Evolutionary conservation across 1,140 invertebrate species (phyloP), one percentile per base, ranked within the genome.

Genomic region (Drosophila lacertosa): DNA sequence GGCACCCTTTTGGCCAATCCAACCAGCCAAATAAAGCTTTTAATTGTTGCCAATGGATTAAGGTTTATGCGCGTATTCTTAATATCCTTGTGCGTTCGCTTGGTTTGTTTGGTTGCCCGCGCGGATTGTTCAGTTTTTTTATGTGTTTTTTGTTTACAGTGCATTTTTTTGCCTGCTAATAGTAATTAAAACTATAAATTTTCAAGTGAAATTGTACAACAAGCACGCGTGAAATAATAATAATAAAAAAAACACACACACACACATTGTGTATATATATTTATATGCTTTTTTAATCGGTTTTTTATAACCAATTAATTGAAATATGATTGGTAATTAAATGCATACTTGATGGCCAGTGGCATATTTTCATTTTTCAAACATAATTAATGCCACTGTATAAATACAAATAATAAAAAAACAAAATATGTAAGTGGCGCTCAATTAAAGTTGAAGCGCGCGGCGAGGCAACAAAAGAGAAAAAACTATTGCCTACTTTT

Each of bases 271-370:
- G 11, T 59, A 10, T 15, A 20, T 47, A 53, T 59, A 10, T 15
- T 15, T 47, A 53, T 37, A 60, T 63, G 40, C 59, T 66, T 44
- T 48, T 73, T 73, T 65, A 66, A 74, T 66, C 54, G 63, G 13
- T 60, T 71, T 74, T 48, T 70, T 64, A 64, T 82, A 82, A 72
- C 73, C 68, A 84, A 86, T 84, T 84, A 81, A 84, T 86, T 84
- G 77, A 84, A 84, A 81, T 86, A 84, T 81, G 81, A 84, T 86
- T 84, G 81, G 68, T 74, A 86, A 84, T 84, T 84, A 86, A 86
- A 77, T 57, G 65, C 77, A 77, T 74, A 86, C 67, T 74, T 69
- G 64, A 82, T 71, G 29, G 60, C 32, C 73, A 45, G 22, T 75
- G 67, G 81, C 67, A 80, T 86, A 84, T 86, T 80, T 71, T 47